Evolutionary conservation across 2,888 invertebrate species (phyloP), one percentile per base, ranked within the genome.

Genomic region (Drepanosiphum platanoidis): DNA sequence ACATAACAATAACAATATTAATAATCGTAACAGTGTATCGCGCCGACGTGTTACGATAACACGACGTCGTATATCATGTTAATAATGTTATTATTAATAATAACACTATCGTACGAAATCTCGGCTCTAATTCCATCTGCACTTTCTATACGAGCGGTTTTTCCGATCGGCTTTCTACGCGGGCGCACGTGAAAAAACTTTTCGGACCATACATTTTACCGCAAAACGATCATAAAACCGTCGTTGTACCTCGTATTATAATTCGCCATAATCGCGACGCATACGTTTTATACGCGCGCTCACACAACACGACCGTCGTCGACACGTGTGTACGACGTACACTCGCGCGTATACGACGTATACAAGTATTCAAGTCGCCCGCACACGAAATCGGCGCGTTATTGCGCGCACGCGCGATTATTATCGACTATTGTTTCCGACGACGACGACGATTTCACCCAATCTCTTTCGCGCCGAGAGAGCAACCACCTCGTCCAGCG

Each of bases 341-440:
- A 39, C 5, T 36, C 30, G 52, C 46, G 46, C 32, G 22, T 32
- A 46, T 74, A 74, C n/a, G n/a, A n/a, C n/a, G n/a, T n/a, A n/a
- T n/a, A n/a, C n/a, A n/a, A n/a, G n/a, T n/a, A n/a, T n/a, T n/a
- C n/a, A n/a, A n/a, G 46, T 74, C 46, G 32, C 46, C 74, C 46
- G 46, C 13, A 52, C 32, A 72, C 72, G 72, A 74, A 52, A 46
- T n/a, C 46, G 30, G 13, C 72, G 27, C 72, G 42, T n/a, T 68
- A 27, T 30, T 66, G 30, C n/a, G n/a, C n/a, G 22, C 30, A 34
- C 30, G 18, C 34, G 11, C 42, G n/a, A n/a, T n/a, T n/a, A n/a
- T n/a, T n/a, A n/a, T n/a, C n/a, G n/a, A 46, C 64, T n/a, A 72
- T 82, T 82, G 82, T 82, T 82, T 82, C 72, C 72, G 72, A 61